Evolutionary conservation across 2,888 invertebrate species (phyloP).

Genomic region (Cosmorhoe ocellata): DNA sequence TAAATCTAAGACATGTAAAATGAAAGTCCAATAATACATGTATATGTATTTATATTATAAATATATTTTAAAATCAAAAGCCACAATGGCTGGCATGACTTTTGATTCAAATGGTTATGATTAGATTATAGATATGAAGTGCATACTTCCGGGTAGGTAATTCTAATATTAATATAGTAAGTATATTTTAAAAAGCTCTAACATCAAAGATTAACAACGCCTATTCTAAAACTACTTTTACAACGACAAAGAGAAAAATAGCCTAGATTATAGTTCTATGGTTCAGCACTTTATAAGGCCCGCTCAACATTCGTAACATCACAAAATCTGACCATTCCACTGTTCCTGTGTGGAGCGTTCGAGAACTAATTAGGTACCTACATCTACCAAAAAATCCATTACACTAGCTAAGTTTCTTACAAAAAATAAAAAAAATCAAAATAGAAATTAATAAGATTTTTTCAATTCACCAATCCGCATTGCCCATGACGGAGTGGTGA

Average conservation of each 20-base stretch:
- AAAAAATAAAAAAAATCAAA: constrained; percentile 24
- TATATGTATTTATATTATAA: constrained; percentile 43
- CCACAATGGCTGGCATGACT: constrained; percentile 82
- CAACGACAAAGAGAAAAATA: constrained; percentile 19
- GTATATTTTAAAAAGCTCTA: constrained; percentile 29
- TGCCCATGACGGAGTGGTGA: constrained; percentile 78
- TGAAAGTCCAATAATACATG: constrained; percentile 40
- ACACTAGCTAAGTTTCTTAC: constrained; percentile 38
- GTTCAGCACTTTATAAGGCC: constrained; percentile 8
- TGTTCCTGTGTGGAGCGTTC: background rate
- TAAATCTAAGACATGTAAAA: too few species aligned
- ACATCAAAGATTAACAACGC: constrained; percentile 16
- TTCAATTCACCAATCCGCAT: constrained; percentile 78
- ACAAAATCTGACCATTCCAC: background rate
- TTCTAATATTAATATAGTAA: too few species aligned
- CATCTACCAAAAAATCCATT: constrained; percentile 29
- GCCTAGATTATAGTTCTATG: background rate
- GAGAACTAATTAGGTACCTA: constrained; percentile 1
- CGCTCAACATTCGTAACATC: constrained; percentile 4
- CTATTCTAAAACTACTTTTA: constrained; percentile 6
- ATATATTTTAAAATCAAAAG: constrained; percentile 74
- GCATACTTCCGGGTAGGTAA: too few species aligned
- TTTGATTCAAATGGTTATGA: constrained; percentile 56
- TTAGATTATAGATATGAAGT: too few species aligned
- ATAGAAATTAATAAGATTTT: too few species aligned